phyloP scores from a whole-genome alignment of 2,113 vertebrate genomes.

The Dasyornis broadbenti region DNA sequence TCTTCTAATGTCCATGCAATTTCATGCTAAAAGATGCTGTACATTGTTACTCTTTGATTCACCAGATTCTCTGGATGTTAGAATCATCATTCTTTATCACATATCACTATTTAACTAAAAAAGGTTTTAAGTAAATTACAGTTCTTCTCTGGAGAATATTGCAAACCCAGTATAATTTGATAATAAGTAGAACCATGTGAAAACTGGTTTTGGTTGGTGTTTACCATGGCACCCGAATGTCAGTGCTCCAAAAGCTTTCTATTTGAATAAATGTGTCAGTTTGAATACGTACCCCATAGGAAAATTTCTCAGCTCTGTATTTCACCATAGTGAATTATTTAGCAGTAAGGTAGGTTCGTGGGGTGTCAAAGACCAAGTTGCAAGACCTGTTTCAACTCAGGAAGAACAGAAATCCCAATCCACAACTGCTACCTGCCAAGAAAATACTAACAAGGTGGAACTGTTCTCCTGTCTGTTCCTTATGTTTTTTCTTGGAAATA shows the following conservation, averaged over 20 bases:
- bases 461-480: neutral
- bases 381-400: neutral
- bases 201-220: neutral
- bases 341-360: neutral
- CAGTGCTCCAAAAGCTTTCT: neutral
- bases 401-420: neutral
- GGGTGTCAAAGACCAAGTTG: neutral
- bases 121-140: neutral
- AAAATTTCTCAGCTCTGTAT: neutral
- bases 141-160: neutral
- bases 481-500: neutral
- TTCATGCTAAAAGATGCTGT: neutral
- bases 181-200: neutral
- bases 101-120: neutral
- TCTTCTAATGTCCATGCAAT: neutral
- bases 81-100: neutral
- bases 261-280: neutral
- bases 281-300: neutral
- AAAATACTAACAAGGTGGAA: neutral
- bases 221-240: accelerated
- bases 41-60: neutral
- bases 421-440: neutral
- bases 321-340: neutral
- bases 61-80: neutral
- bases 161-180: neutral